Conservation (phyloP, 2,888 invertebrate genomes). For the Podabrus alpinus region DNA sequence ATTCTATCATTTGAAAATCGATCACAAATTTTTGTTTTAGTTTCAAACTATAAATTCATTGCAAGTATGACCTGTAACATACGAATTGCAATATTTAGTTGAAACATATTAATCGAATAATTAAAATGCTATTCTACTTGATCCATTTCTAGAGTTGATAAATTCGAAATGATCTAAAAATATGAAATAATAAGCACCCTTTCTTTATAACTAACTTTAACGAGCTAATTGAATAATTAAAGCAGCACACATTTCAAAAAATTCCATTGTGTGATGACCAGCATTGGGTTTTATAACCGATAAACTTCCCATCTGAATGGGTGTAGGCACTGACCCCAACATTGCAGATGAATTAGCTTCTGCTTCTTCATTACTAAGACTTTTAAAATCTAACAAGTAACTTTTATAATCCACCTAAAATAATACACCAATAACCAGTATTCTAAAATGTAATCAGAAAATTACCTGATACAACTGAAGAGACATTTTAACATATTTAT, state of each 20-base stretch:
- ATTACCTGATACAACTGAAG: conserved; percentile 90
- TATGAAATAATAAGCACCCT: neutral
- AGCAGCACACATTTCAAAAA: conserved; percentile 99
- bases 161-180: neutral
- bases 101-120: neutral
- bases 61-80: neutral
- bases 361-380: conserved; percentile 75
- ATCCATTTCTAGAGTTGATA: neutral
- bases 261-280: conserved; percentile 98
- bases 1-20: neutral
- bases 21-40: neutral
- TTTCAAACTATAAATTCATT: neutral
- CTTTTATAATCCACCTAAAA: conserved; percentile 90
- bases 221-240: conserved; percentile 97
- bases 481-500: conserved; percentile 92
- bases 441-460: neutral
- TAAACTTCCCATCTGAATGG: conserved; percentile 43
- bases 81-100: neutral
- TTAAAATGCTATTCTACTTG: neutral
- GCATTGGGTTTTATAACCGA: conserved; percentile 31
- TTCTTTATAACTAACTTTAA: conserved; percentile 54
- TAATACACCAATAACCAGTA: conserved; percentile 13
- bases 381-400: conserved; percentile 97
- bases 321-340: conserved; percentile 49
- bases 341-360: conserved; percentile 47